Evolutionary conservation across 2,888 invertebrate species (phyloP).

Genomic region (Mesoligia furuncula): DNA sequence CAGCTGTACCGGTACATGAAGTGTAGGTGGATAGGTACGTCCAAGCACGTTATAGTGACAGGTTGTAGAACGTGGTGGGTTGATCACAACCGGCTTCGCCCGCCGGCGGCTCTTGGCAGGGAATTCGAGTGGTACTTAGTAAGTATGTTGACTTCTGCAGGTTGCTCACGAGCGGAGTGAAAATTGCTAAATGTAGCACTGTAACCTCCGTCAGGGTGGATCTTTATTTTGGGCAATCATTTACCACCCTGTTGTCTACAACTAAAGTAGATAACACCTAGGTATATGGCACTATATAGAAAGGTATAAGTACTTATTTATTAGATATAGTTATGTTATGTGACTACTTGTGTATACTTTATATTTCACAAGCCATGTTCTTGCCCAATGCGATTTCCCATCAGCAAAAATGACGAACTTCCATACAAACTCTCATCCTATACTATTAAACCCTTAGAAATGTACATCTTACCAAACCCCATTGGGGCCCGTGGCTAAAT

Average conservation of each 20-base stretch:
- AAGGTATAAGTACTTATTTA: background rate
- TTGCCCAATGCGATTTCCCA: background rate
- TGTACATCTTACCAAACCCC: too few relatives aligned
- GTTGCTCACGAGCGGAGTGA: too few relatives aligned
- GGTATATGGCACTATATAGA: background rate
- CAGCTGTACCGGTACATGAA: background rate
- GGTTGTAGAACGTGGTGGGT: slow-evolving; percentile 27
- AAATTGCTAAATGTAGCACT: background rate
- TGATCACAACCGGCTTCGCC: slow-evolving; percentile 16
- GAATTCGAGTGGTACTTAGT: background rate
- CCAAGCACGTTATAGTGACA: slow-evolving; percentile 17
- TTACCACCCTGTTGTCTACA: background rate
- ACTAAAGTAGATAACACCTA: background rate
- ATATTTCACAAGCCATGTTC: background rate
- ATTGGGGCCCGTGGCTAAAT: too few relatives aligned
- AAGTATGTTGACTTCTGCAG: background rate
- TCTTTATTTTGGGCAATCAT: background rate
- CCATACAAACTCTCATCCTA: too few relatives aligned
- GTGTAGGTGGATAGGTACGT: background rate
- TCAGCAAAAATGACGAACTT: too few relatives aligned
- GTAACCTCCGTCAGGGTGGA: too few relatives aligned
- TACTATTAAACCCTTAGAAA: too few relatives aligned
- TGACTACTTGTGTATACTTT: background rate
- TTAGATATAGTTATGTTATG: background rate
- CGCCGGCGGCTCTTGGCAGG: slow-evolving; percentile 4